Evolutionary conservation across 1,140 invertebrate genomes (phyloP), one percentile per base, ranked within the genome.

Genomic region (Lineus longissimus): DNA sequence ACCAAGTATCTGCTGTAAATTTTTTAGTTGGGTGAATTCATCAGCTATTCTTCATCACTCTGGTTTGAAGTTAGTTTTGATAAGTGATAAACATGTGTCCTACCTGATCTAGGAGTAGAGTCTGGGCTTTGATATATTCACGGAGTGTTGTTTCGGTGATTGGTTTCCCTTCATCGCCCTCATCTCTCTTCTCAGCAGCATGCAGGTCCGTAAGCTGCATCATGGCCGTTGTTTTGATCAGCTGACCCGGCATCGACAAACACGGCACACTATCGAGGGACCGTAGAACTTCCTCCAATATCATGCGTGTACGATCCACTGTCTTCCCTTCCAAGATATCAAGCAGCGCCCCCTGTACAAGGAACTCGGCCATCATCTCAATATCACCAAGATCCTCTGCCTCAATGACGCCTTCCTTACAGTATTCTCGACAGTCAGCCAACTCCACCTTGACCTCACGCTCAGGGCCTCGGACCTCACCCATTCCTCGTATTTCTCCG

Each of bases 341-440:
- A 0, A 81, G 71, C 19, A 65, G 41, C 7, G 75, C 76, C 19
- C 67, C 73, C 27, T 72, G 73, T 9, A 73, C 51, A 29, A 75
- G 54, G 69, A 80, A 80, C 59, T 80, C 74, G 17, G 77, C 74
- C 69, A 78, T 74, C 56, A 73, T 71, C 59, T 79, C 78, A 15
- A 66, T 54, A 62, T 79, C 73, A 0, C 74, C 74, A 56, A 71
- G 73, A 1, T 71, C 70, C 60, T 79, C 77, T 9, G 78, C 70
- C 43, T 80, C 79, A 60, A 63, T 59, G 27, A 78, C 59, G 45
- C 78, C 79, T 60, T 77, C 75, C 29, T 62, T 68, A 70, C 75
- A 77, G 64, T 81, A 81, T 67, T 74, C 69, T 0, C 73, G 63
- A 45, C 77, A 78, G 33, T 79, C 77, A 33, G 70, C 74, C 61